Percentiles rank a stretch among this genome's conserved stretches.
These are phyloP conservation scores for Corythornis leucogaster DNA, from an alignment of 2,797 vertebrate genomes.

Conservation along the genomic window DNA sequence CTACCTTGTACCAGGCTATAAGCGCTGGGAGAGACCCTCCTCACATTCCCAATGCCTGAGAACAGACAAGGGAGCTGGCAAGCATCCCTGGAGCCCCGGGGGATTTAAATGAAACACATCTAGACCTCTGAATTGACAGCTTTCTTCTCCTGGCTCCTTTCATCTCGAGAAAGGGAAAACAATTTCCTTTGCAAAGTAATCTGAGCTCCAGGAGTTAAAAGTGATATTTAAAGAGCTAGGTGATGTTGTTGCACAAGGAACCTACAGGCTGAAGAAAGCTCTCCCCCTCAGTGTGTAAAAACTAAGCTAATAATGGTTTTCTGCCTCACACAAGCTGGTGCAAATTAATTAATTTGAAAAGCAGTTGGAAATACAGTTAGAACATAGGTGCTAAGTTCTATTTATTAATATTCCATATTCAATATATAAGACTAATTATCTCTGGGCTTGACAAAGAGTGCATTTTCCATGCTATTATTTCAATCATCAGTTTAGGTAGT, in stretches of 20 bases:
- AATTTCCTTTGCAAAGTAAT: slow-evolving; percentile 43
- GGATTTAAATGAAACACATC: background rate
- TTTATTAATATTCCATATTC: slow-evolving; percentile 38
- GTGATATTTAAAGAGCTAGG: background rate
- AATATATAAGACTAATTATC: slow-evolving; percentile 20
- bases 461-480: slow-evolving; percentile 18
- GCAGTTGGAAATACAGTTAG: background rate
- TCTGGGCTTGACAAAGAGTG: background rate
- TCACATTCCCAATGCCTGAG: accelerated
- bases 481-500: background rate
- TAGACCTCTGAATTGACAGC: background rate
- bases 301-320: slow-evolving; percentile 36
- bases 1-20: background rate
- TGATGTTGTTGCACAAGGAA: background rate
- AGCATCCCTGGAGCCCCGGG: background rate
- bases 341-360: slow-evolving; percentile 42
- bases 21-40: background rate
- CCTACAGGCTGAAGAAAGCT: background rate
- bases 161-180: slow-evolving; percentile 7
- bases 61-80: background rate
- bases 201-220: slow-evolving; percentile 28
- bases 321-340: background rate
- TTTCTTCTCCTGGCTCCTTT: background rate
- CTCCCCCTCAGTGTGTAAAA: background rate
- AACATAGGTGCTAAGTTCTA: background rate